Evolutionary conservation across 2,113 vertebrate species (phyloP).

Genomic region (Nyctereutes procyonoides): DNA sequence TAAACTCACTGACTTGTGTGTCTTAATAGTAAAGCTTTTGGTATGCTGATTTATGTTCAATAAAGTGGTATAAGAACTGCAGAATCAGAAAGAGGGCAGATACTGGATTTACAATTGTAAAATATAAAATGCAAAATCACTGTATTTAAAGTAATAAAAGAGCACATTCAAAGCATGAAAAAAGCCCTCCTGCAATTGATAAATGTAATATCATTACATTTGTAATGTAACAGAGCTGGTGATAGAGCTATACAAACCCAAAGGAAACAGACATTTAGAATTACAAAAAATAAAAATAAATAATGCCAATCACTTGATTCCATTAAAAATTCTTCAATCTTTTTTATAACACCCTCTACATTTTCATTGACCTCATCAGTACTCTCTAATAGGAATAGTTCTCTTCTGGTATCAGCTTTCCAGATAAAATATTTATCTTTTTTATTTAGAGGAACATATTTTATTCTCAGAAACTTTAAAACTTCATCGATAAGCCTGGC

Average conservation of each 20-base stretch:
- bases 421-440: background rate
- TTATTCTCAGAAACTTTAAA: background rate
- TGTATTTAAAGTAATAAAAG: background rate
- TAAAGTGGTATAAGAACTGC: background rate
- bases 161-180: background rate
- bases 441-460: background rate
- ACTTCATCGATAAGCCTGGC: background rate
- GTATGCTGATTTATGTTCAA: background rate
- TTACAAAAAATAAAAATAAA: background rate
- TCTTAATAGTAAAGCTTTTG: background rate
- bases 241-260: background rate
- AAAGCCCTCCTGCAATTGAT: background rate
- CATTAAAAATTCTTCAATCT: background rate
- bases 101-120: background rate
- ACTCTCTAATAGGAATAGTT: background rate
- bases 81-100: background rate
- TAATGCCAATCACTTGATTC: background rate
- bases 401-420: background rate
- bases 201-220: background rate
- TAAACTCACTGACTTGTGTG: background rate
- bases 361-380: background rate
- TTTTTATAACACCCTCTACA: background rate
- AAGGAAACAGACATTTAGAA: background rate
- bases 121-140: background rate
- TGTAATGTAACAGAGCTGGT: background rate